Percentiles rank a stretch among this genome's conserved stretches.
phyloP scores from a whole-genome alignment of 1,140 invertebrate species.

The Callitettix versicolor region DNA sequence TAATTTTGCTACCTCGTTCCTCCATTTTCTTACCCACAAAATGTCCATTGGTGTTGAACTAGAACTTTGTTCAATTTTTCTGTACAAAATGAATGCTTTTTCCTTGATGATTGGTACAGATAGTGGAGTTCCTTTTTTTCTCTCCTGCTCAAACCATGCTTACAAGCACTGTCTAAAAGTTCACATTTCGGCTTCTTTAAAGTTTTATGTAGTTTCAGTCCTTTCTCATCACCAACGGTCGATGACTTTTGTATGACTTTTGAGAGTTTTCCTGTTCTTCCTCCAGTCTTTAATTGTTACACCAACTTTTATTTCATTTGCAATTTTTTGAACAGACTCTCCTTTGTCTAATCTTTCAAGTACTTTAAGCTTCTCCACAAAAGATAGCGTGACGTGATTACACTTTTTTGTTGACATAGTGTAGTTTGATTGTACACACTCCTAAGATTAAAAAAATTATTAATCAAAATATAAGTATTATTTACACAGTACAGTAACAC shows the following conservation, averaged over 20 bases:
- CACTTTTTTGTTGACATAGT: not conserved
- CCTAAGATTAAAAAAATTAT: no score
- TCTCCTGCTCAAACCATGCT: slow-evolving; percentile 1
- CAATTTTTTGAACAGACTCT: no score
- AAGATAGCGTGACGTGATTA: not conserved
- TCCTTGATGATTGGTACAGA: not conserved
- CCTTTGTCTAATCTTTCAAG: no score
- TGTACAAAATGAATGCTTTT: not conserved
- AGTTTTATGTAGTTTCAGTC: not conserved
- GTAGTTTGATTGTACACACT: not conserved
- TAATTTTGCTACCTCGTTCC: no score
- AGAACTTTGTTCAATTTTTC: not conserved
- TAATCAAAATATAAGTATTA: no score
- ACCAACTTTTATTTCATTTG: not conserved
- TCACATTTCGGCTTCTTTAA: slow-evolving; percentile 8
- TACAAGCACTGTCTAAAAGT: not conserved
- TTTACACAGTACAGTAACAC: no score
- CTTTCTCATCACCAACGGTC: not conserved
- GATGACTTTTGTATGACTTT: not conserved
- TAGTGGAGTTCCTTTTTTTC: slow-evolving; percentile 1
- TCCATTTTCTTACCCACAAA: no score
- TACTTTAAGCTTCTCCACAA: no score
- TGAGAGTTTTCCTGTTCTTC: not conserved
- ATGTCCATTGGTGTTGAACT: no score
- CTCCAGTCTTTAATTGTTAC: slow-evolving; percentile 1